A percentile compares a stretch with the other conserved stretches of the same genome.
Evolutionary conservation across 2,888 invertebrate genomes (phyloP).

Genomic region (Trisateles emortualis): DNA sequence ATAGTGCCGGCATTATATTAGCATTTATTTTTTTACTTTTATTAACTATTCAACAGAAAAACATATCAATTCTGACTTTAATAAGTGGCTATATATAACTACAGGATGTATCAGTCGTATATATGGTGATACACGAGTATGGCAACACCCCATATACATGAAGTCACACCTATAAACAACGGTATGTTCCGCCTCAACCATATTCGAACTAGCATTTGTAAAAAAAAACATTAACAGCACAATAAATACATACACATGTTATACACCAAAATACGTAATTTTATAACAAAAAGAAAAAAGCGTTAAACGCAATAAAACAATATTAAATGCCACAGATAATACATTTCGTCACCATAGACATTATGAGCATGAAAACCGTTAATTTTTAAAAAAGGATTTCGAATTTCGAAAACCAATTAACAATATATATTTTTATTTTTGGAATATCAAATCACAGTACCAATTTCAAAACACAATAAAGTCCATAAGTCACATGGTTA

Average conservation of each 20-base stretch:
- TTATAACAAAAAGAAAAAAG: constrained; percentile 54
- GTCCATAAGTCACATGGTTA: constrained; percentile 51
- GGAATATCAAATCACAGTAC: constrained; percentile 74
- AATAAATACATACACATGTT: constrained; percentile 58
- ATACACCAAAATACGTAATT: constrained; percentile 42
- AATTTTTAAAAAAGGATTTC: constrained; percentile 57
- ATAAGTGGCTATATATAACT: too few species aligned
- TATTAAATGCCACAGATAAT: constrained; percentile 78
- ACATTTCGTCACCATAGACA: constrained; percentile 68
- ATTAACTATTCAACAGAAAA: too few species aligned
- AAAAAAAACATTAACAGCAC: constrained; percentile 60
- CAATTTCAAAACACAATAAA: constrained; percentile 65
- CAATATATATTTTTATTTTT: constrained; percentile 35
- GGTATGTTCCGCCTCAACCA: constrained; percentile 90
- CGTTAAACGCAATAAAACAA: constrained; percentile 63
- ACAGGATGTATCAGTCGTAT: constrained; percentile 71
- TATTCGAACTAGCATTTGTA: constrained; percentile 81
- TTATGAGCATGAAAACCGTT: constrained; percentile 32
- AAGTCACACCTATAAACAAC: constrained; percentile 95
- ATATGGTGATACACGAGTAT: constrained; percentile 80
- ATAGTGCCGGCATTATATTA: too few species aligned
- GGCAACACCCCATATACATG: constrained; percentile 94
- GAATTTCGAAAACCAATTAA: constrained; percentile 42
- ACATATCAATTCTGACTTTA: too few species aligned
- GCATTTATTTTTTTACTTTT: background rate